phyloP scores from a whole-genome alignment of 2,797 vertebrate species.

The Syncerus caffer region DNA sequence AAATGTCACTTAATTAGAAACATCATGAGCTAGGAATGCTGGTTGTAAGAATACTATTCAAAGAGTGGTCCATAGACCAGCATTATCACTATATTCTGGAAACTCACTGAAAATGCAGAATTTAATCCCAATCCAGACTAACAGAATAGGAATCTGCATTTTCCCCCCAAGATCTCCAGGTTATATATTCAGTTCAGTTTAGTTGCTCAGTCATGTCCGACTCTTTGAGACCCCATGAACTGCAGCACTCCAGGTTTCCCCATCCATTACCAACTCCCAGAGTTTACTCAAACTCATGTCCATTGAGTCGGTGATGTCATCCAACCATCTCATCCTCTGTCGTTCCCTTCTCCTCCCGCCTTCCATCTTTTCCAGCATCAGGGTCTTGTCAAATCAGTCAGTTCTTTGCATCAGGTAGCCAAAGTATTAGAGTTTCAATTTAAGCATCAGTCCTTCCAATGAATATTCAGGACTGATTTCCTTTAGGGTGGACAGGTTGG shows the following conservation, averaged over 20 bases:
- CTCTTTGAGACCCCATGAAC: neutral
- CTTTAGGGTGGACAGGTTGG: too few species aligned
- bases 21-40: neutral
- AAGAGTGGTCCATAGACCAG: neutral
- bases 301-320: neutral
- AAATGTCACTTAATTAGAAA: neutral
- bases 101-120: neutral
- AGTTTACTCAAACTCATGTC: neutral
- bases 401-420: neutral
- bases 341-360: neutral
- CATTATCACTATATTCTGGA: too few species aligned
- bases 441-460: neutral
- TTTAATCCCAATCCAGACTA: neutral
- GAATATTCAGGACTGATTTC: neutral
- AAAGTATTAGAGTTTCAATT: neutral
- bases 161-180: neutral
- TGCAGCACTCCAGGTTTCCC: accelerated
- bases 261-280: neutral
- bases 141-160: neutral
- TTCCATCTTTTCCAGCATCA: neutral
- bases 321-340: neutral
- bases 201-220: neutral
- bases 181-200: neutral
- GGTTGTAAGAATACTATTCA: neutral
- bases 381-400: neutral